Evolutionary conservation across 2,797 vertebrate genomes (phyloP).

Genomic region (Coregonus sp.): DNA sequence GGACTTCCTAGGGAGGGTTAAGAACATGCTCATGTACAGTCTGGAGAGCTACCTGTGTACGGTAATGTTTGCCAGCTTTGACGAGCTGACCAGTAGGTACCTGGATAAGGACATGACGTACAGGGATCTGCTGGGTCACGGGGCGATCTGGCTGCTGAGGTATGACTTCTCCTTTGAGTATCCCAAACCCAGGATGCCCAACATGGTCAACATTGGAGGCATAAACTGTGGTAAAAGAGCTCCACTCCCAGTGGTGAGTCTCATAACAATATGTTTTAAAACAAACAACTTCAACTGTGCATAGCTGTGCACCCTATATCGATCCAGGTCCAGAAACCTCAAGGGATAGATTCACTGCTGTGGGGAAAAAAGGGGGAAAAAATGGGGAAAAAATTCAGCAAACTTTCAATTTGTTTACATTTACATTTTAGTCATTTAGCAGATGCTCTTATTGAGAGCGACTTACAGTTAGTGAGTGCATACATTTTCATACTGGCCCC

Average conservation of each 20-base stretch:
- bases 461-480: too few species aligned
- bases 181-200: slow-evolving; percentile 82
- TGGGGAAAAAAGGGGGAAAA: not conserved
- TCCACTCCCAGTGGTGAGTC: slow-evolving; percentile 77
- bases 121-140: slow-evolving; percentile 56
- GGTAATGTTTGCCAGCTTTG: slow-evolving; percentile 55
- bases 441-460: too few species aligned
- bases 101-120: slow-evolving; percentile 58
- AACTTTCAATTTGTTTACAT: too few species aligned
- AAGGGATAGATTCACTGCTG: not conserved
- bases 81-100: slow-evolving; percentile 61
- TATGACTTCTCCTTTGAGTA: slow-evolving; percentile 80
- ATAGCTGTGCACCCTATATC: not conserved
- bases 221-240: slow-evolving; percentile 79
- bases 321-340: not conserved
- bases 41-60: slow-evolving; percentile 53
- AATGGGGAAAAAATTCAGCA: too few species aligned
- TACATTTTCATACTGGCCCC: too few species aligned
- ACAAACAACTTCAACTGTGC: not conserved
- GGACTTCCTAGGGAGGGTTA: slow-evolving; percentile 71
- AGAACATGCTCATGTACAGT: slow-evolving; percentile 55
- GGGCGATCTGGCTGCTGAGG: slow-evolving; percentile 75
- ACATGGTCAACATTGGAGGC: slow-evolving; percentile 80
- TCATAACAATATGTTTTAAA: slow-evolving; percentile 12
- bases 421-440: not conserved